Evolutionary conservation across 2,113 vertebrate genomes (phyloP), one percentile per base, ranked within the genome.

Genomic region (Mesembrinibis cayennensis): DNA sequence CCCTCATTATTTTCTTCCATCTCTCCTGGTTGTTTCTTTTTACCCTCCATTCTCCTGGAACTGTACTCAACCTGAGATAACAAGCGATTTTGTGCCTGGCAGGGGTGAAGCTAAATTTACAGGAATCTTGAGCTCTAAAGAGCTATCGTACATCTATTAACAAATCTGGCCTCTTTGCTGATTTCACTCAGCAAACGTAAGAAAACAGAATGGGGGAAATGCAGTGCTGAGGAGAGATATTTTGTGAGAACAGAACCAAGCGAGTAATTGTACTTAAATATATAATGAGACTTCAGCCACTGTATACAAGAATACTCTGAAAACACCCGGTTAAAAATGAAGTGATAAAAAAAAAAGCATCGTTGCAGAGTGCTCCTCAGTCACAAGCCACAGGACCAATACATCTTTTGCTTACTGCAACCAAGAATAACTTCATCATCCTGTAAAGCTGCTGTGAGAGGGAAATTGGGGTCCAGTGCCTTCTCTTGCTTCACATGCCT

Each of bases 241-340:
- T 66, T 10, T 53, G 34, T 89, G 72, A 87, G 53, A 93, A 77
- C 1, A 2, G 55, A 94, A 94, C 22, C 6, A 21, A 91, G 30
- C 6, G 22, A 69, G 52, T 79, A 97, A 93, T 53, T 87, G 56
- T n/a, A 52, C 65, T 93, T 93, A 66, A 95, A 93, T 74, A 59
- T 52, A 72, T 81, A 79, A 82, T 63, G 14, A 92, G 50, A 45
- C 20, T 87, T 74, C 86, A 88, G 65, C 29, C 50, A 65, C 23
- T 52, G 47, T 67, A 15, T 53, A 45, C 3, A 8, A 56, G 52
- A 88, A 71, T 10, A 61, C 52, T 53, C 62, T 63, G 83, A 79
- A 95, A 91, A 50, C n/a, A 76, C 25, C 9, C 29, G 9, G 44
- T 87, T 90, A 82, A 50, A 76, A 82, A 56, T 13, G 30, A 91